A percentile compares a stretch with the other conserved stretches of the same genome.
These are phyloP conservation scores for Azemiops feae DNA, from an alignment of 2,113 vertebrate species.

Conservation along the genomic window DNA sequence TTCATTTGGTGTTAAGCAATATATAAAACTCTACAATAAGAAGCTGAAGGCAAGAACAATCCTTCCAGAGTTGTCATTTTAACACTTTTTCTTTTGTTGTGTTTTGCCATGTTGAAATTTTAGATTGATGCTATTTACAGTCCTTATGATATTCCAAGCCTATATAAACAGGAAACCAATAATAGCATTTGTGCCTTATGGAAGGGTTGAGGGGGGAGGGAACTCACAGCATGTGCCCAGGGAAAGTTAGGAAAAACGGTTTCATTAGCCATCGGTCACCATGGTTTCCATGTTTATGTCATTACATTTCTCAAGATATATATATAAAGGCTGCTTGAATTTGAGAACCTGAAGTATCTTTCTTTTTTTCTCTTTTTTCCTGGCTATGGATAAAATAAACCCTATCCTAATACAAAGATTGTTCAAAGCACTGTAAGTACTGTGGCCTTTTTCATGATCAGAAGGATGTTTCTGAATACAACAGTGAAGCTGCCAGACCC, in stretches of 20 bases:
- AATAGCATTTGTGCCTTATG: neutral
- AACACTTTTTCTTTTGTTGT: neutral
- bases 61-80: neutral
- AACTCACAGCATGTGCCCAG: neutral
- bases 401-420: neutral
- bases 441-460: neutral
- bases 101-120: neutral
- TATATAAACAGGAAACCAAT: neutral
- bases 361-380: neutral
- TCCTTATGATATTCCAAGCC: neutral
- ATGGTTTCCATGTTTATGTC: neutral
- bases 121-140: neutral
- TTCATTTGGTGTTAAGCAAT: neutral
- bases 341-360: neutral
- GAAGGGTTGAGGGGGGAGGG: neutral
- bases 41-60: neutral
- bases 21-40: neutral
- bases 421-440: neutral
- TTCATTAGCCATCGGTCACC: neutral
- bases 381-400: neutral
- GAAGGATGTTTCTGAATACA: neutral
- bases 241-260: neutral
- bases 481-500: neutral
- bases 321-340: neutral
- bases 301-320: neutral